Conservation (phyloP, 2,113 vertebrate genomes). For the Clarias macrocephalus region DNA sequence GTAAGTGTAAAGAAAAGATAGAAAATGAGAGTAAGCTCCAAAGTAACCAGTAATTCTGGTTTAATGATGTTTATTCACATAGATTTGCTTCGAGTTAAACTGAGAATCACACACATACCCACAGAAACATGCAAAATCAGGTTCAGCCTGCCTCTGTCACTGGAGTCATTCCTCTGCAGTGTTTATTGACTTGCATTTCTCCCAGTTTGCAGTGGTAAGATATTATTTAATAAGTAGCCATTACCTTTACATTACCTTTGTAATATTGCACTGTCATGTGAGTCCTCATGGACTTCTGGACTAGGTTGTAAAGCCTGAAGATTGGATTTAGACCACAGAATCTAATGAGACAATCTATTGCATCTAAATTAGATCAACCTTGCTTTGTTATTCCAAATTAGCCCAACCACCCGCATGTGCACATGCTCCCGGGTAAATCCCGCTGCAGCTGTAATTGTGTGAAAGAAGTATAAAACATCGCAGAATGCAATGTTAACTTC, state of each 20-base stretch:
- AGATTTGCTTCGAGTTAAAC: not conserved
- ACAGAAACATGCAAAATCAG: not conserved
- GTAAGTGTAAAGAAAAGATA: constrained; percentile 26
- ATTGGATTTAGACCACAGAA: not conserved
- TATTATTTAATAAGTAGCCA: not conserved
- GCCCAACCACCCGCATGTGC: not conserved
- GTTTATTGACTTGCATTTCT: not conserved
- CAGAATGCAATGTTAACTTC: not conserved
- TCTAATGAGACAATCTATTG: not conserved
- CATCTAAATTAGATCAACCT: not conserved
- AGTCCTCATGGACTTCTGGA: not conserved
- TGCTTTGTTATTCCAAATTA: not conserved
- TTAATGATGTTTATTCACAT: not conserved
- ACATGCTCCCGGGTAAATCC: not conserved
- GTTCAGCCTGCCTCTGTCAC: not conserved
- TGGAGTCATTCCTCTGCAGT: not conserved
- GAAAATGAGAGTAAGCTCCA: not conserved
- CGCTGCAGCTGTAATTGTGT: not conserved
- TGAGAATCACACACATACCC: not conserved
- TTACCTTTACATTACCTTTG: not conserved
- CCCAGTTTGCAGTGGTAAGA: not conserved
- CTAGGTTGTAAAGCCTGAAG: not conserved
- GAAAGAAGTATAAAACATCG: not conserved
- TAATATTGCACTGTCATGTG: not conserved
- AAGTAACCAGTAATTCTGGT: too few relatives aligned